Evolutionary conservation across 2,888 invertebrate genomes (phyloP).

Genomic region (Drosophila suboccidentalis): DNA sequence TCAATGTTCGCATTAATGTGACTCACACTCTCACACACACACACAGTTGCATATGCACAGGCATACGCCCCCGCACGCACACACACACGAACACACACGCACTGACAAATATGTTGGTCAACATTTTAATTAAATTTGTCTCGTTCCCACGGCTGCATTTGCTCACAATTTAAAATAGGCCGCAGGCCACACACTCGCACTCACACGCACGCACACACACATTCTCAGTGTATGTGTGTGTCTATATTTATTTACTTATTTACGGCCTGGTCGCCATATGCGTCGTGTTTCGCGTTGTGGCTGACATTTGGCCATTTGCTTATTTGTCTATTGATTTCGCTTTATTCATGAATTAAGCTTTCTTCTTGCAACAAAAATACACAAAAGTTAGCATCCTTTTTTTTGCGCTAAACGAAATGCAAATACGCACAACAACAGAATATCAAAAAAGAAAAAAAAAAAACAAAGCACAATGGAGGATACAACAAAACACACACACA

Average conservation of each 20-base stretch:
- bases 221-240: constrained; percentile 29
- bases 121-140: constrained; percentile 78
- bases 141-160: constrained; percentile 45
- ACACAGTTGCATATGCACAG: constrained; percentile 78
- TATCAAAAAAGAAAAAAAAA: background rate
- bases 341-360: constrained; percentile 56
- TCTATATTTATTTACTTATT: constrained; percentile 80
- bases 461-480: constrained; percentile 11
- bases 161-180: constrained; percentile 65
- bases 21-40: constrained; percentile 83
- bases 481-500: constrained; percentile 11
- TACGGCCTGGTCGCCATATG: constrained; percentile 66
- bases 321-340: constrained; percentile 65
- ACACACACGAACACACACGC: constrained; percentile 56
- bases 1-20: constrained; percentile 77
- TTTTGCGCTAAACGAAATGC: constrained; percentile 45
- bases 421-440: constrained; percentile 41
- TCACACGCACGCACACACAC: constrained; percentile 9
- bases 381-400: constrained; percentile 18
- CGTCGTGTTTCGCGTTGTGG: constrained; percentile 68
- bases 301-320: constrained; percentile 53
- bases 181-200: constrained; percentile 20
- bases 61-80: constrained; percentile 66
- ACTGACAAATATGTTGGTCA: constrained; percentile 60
- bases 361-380: constrained; percentile 26